Evolutionary conservation across 2,113 vertebrate genomes (phyloP).

Genomic region (Tiliqua scincoides): DNA sequence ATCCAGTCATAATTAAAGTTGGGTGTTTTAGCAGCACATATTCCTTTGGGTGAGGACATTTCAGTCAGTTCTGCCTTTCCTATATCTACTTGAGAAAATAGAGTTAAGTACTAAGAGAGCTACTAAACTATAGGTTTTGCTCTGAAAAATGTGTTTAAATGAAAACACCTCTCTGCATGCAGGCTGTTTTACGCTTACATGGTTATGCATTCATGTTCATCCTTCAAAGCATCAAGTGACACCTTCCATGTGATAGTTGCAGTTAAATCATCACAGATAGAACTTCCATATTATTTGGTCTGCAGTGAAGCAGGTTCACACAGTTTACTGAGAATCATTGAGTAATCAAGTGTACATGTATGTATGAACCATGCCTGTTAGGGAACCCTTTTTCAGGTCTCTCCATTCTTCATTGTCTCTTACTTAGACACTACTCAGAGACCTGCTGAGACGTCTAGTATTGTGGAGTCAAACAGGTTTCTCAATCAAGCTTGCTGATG

Average conservation of each 20-base stretch:
- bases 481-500: background rate
- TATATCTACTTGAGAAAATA: background rate
- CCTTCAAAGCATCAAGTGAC: background rate
- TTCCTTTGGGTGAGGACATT: background rate
- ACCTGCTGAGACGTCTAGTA: background rate
- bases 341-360: background rate
- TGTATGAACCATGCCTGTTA: background rate
- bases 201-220: background rate
- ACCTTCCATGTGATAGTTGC: background rate
- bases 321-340: background rate
- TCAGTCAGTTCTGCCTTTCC: background rate
- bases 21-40: slow-evolving; percentile 17
- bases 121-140: background rate
- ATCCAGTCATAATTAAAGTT: slow-evolving; percentile 16
- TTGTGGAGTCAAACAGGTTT: background rate
- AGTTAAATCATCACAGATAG: background rate
- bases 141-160: background rate
- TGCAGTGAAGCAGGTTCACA: background rate
- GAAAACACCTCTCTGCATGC: no score
- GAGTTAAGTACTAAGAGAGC: background rate
- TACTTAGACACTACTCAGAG: no score
- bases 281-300: background rate
- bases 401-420: no score
- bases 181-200: no score
- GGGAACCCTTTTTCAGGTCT: background rate